Evolutionary conservation across 2,797 vertebrate species (phyloP), one percentile per base, ranked within the genome.

Genomic region (Acanthiza pusilla): DNA sequence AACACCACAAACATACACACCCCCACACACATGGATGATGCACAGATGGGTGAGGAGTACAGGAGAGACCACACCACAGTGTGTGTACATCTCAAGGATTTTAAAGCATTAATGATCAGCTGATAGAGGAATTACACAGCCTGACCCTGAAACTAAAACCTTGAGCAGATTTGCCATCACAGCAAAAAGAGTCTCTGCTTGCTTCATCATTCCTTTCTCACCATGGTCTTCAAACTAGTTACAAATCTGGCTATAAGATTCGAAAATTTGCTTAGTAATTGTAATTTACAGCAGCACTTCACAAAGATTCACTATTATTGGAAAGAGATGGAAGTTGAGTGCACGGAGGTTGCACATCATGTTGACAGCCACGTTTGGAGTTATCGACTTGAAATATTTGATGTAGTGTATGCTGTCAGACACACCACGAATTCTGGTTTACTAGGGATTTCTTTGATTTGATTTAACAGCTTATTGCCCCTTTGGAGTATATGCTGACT

Each of bases 391-490:
- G 42, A 63, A 91, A 50, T 76, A 80, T 55, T 89, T 91, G 74
- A 80, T 47, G 13, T 7, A 53, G 60, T 18, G 20, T 34, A n/a
- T 5, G 12, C n/a, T 73, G 78, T 85, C 89, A 87, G 38, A 65
- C 55, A 77, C 38, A 54, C 38, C 21, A 47, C 0, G 0, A 79
- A 40, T 73, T 72, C 78, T 85, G 67, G 21, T 89, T 85, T 95
- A 65, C 68, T 72, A 47, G 72, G 51, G 60, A 82, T 73, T 92
- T 80, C 85, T 85, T 47, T 70, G 16, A 73, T 89, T 84, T 93
- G 67, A 88, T 93, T 94, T 94, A 92, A 77, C 16, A 89, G 75
- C 19, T 36, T 76, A 43, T 61, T 92, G 34, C 38, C 42, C 38
- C 58, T 88, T 55, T 91, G 82, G 75, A 92, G 51, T 30, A 83